Percentiles rank a stretch among this genome's conserved stretches.
Conservation (phyloP, 1,140 invertebrate genomes). For the Centruroides vittatus region DNA sequence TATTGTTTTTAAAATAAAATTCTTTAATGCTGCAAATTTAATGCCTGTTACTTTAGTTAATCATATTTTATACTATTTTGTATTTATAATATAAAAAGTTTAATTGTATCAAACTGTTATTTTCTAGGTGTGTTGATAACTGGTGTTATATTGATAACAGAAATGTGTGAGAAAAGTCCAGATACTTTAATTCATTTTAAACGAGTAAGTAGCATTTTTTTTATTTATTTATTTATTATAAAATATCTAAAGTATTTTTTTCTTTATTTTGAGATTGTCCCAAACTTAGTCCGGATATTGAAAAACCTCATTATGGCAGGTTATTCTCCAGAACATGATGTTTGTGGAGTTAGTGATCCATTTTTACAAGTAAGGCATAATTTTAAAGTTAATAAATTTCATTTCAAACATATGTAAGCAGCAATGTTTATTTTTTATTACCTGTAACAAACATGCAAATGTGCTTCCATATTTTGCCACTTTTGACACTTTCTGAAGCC, state of each 20-base stretch:
- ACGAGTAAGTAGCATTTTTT: constrained; percentile 53
- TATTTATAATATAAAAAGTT: background rate
- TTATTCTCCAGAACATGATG: constrained; percentile 98
- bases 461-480: too few species aligned
- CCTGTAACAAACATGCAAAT: too few species aligned
- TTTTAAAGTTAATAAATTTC: too few species aligned
- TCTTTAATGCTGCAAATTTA: too few species aligned
- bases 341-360: constrained; percentile 98
- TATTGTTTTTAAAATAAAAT: too few species aligned
- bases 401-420: too few species aligned
- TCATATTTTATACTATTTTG: too few species aligned
- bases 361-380: constrained; percentile 71
- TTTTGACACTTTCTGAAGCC: too few species aligned
- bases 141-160: constrained; percentile 93
- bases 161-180: constrained; percentile 96
- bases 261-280: constrained; percentile 69
- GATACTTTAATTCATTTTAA: constrained; percentile 96
- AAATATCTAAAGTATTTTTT: too few species aligned
- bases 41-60: too few species aligned
- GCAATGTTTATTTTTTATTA: too few species aligned
- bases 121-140: constrained; percentile 83
- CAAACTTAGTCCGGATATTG: constrained; percentile 92
- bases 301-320: constrained; percentile 97
- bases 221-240: background rate
- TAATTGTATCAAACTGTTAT: background rate